phyloP scores from a whole-genome alignment of 2,888 invertebrate genomes.

The Agrochola litura region DNA sequence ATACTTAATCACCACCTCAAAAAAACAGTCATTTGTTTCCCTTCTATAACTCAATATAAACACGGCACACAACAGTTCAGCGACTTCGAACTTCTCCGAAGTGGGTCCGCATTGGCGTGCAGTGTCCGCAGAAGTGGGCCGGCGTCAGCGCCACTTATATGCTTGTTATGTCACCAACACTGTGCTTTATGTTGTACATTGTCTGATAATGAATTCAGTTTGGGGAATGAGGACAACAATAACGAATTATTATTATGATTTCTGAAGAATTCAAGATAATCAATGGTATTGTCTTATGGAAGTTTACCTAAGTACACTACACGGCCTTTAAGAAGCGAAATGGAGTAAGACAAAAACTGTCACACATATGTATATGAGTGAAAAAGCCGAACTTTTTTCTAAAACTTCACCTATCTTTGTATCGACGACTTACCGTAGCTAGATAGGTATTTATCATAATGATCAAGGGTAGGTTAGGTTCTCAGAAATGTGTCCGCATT shows the following conservation, averaged over 20 bases:
- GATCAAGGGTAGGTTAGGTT: too few species aligned
- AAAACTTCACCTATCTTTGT: too few species aligned
- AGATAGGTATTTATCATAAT: too few species aligned
- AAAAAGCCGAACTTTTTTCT: too few species aligned
- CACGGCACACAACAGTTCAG: slow-evolving; percentile 68
- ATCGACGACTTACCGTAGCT: too few species aligned
- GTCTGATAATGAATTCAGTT: slow-evolving; percentile 1
- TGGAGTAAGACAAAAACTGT: too few species aligned
- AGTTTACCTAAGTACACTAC: too few species aligned
- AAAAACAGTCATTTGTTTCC: slow-evolving; percentile 9
- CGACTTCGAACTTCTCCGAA: slow-evolving; percentile 80
- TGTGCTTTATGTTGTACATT: slow-evolving; percentile 13
- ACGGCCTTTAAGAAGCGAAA: too few species aligned
- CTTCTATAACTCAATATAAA: slow-evolving; percentile 21
- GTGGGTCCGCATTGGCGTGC: slow-evolving; percentile 77
- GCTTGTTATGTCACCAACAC: slow-evolving; percentile 56
- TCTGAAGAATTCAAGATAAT: neutral
- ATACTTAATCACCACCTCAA: neutral
- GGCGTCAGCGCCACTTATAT: slow-evolving; percentile 74
- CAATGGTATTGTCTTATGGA: too few species aligned
- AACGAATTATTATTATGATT: neutral
- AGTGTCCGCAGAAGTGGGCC: slow-evolving; percentile 76
- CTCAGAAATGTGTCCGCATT: too few species aligned
- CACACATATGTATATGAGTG: too few species aligned
- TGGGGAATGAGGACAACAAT: neutral